These are phyloP conservation scores for Turritopsis rubra DNA, from an alignment of 30 jellyfish, hydroid and myxozoan genomes.

Conservation along the genomic window DNA sequence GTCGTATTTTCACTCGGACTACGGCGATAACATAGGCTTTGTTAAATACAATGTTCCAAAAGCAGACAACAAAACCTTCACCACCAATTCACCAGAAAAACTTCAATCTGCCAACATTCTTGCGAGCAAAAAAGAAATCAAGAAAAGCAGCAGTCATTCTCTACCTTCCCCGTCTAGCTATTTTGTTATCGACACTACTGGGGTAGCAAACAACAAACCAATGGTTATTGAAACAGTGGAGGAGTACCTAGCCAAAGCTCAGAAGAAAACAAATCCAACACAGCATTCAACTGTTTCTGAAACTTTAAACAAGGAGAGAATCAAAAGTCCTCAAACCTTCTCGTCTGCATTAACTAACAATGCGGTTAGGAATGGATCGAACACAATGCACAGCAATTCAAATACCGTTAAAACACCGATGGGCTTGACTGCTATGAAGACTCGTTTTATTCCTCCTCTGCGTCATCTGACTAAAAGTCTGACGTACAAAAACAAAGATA, in stretches of 20 bases:
- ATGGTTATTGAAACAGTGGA: slow-evolving; percentile 36
- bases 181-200: slow-evolving; percentile 29
- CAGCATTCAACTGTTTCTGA: background rate
- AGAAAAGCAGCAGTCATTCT: background rate
- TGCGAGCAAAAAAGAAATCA: background rate
- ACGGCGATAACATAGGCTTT: background rate
- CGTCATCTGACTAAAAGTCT: background rate
- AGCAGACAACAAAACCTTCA: background rate
- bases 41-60: background rate
- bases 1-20: background rate
- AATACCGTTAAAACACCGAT: background rate
- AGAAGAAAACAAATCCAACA: background rate
- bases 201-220: slow-evolving; percentile 28
- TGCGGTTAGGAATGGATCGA: background rate
- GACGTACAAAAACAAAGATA: background rate
- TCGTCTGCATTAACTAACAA: background rate
- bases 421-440: background rate
- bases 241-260: slow-evolving; percentile 17
- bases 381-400: background rate
- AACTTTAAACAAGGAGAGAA: background rate
- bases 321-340: background rate
- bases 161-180: background rate
- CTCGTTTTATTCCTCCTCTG: background rate
- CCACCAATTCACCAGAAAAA: background rate
- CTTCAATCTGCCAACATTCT: background rate